Base-by-base conservation (phyloP, 2,797 vertebrate species). In the Carduelis carduelis region DNA sequence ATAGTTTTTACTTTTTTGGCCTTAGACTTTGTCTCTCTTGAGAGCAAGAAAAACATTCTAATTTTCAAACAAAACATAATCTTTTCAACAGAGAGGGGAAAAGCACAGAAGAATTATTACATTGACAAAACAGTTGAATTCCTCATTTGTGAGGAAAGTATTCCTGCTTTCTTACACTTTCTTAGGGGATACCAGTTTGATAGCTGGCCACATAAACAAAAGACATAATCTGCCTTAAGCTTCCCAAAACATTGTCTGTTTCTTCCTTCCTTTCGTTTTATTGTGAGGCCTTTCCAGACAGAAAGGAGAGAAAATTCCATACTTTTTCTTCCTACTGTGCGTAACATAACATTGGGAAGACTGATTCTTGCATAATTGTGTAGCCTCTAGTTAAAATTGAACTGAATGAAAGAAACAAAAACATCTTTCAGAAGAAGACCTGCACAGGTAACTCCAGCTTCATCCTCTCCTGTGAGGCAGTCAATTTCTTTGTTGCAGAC, bases 391-490 rank as follows among this genome's bases (percentile, higher is more conserved):
- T 61, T 75, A 35, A 65, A 61, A 60, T 1, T n/a, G 69, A 77
- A 39, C 28, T 76, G 66, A 69, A 53, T 43, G 44, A 71, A 91
- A 71, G 55, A 70, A 86, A 39, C 11, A 70, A 64, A 74, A 72
- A 5, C 43, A 52, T 20, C 16, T 83, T 83, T 71, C 32, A 66
- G 83, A 92, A 86, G 34, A 44, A 87, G 85, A 96, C 87, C 90
- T 96, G 70, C 91, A 93, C 95, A 94, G 20, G 13, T 41, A 70
- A 22, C 30, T 93, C 3, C 41, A 84, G 41, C n/a, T 90, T 99
- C 99, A 24, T 99, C 99, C 11, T 98, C 98, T 59, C 98, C 99
- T 7, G 98, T 98, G 87, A 99, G 97, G 94, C 99, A 99, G 97
- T 99, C 99, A 3, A 96, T 24, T 72, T 98, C 98, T 19, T 97